Percentiles rank a stretch among this genome's conserved stretches.
These are phyloP conservation scores for Drosophila buzzatii DNA, from an alignment of 2,888 invertebrate genomes.

Conservation along the genomic window DNA sequence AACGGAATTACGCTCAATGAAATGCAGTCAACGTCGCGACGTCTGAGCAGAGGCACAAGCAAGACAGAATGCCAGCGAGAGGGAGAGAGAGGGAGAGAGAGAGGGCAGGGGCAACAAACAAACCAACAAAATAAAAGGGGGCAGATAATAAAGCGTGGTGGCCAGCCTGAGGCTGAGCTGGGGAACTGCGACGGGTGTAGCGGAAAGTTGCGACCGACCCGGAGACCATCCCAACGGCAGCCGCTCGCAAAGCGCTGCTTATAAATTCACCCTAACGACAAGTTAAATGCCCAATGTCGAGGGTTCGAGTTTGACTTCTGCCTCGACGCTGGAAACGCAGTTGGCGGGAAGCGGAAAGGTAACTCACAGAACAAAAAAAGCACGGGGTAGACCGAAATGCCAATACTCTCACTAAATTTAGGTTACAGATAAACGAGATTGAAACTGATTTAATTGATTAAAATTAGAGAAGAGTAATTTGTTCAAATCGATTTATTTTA, in stretches of 20 bases:
- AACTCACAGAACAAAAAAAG: background rate
- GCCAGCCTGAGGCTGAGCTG: constrained; percentile 35
- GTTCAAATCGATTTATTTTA: no score
- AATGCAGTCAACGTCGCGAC: constrained; percentile 72
- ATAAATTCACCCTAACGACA: constrained; percentile 80
- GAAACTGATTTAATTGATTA: background rate
- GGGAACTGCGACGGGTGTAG: background rate
- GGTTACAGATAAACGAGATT: no score
- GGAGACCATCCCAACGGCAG: constrained; percentile 8
- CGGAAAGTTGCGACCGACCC: constrained; percentile 15
- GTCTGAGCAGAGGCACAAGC: background rate
- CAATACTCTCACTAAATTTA: constrained; percentile 14
- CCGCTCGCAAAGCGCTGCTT: constrained; percentile 54
- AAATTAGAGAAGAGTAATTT: background rate
- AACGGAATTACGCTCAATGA: constrained; percentile 83
- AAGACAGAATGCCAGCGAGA: background rate
- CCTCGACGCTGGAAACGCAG: background rate
- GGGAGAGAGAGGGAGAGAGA: background rate
- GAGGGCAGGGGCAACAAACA: constrained; percentile 18
- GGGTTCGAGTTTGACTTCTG: constrained; percentile 51
- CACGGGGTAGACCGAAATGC: background rate
- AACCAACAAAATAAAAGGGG: constrained; percentile 42
- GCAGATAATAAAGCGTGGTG: constrained; percentile 81
- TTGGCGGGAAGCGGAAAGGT: background rate
- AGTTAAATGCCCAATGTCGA: constrained; percentile 67